Percentiles rank a stretch among this genome's conserved stretches.
Evolutionary conservation across 2,113 vertebrate genomes (phyloP).

Genomic region (Pangasianodon gigas): DNA sequence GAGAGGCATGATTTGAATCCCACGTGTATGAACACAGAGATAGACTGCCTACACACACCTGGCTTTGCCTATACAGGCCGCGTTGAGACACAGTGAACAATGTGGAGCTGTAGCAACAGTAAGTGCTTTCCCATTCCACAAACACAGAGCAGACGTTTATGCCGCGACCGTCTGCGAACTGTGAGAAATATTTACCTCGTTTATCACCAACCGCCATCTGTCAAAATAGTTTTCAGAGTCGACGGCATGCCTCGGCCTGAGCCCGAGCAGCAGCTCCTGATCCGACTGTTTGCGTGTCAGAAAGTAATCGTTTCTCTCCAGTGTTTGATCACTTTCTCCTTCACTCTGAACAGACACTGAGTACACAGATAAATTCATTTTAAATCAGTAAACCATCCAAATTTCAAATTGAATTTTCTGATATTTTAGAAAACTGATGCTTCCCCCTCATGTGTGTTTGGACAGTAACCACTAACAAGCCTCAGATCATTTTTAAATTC

Average conservation of each 20-base stretch:
- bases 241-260: conserved; percentile 58
- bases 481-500: too few relatives aligned
- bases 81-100: conserved; percentile 22
- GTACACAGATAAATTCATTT: conserved; percentile 9
- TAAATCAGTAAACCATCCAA: neutral
- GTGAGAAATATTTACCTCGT: conserved; percentile 57
- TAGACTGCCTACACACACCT: neutral
- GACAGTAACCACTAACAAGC: neutral
- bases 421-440: neutral
- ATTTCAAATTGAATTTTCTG: neutral
- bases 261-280: conserved; percentile 39
- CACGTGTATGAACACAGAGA: neutral
- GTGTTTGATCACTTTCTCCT: conserved; percentile 32
- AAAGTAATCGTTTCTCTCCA: conserved; percentile 38
- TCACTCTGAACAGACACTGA: neutral
- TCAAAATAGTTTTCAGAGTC: conserved; percentile 59
- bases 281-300: conserved; percentile 40
- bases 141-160: conserved; percentile 46
- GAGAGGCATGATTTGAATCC: neutral
- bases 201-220: conserved; percentile 64
- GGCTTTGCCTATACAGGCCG: conserved; percentile 18
- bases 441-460: neutral
- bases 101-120: conserved; percentile 33
- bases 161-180: conserved; percentile 44
- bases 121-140: neutral